A percentile compares a stretch with the other conserved stretches of the same genome.
Conservation (phyloP, 1,140 invertebrate genomes). For the Helicoverpa armigera region DNA sequence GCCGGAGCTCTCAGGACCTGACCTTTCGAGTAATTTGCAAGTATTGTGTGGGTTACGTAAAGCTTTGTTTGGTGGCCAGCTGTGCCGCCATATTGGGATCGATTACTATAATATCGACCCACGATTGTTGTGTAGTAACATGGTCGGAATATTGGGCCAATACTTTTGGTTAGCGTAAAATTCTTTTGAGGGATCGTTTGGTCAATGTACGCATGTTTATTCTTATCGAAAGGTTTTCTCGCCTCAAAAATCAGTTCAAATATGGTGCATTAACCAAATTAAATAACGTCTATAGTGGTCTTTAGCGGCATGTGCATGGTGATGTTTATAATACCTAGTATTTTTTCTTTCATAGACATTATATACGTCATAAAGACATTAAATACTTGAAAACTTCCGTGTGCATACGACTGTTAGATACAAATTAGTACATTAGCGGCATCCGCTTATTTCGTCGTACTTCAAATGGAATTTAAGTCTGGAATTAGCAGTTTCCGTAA, state of each 20-base stretch:
- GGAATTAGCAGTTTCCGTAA: constrained; percentile 25
- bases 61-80: constrained; percentile 38
- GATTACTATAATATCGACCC: constrained; percentile 40
- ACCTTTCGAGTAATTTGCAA: constrained; percentile 42
- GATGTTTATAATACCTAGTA: too few relatives aligned
- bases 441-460: constrained; percentile 4
- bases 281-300: too few relatives aligned
- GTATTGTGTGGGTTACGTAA: constrained; percentile 47
- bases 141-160: constrained; percentile 10
- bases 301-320: too few relatives aligned
- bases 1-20: background rate
- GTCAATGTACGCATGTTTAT: too few relatives aligned
- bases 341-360: too few relatives aligned
- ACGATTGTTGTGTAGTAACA: constrained; percentile 33
- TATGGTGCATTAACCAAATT: too few relatives aligned
- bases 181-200: background rate
- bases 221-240: too few relatives aligned
- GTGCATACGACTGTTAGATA: background rate
- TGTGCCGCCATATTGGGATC: constrained; percentile 28
- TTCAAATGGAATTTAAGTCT: constrained; percentile 14
- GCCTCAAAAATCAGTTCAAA: too few relatives aligned
- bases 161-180: background rate
- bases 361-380: too few relatives aligned
- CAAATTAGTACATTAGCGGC: constrained; percentile 21
- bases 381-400: background rate